These are phyloP conservation scores for Papilio glaucus DNA, from an alignment of 1,140 invertebrate genomes.

Conservation along the genomic window DNA sequence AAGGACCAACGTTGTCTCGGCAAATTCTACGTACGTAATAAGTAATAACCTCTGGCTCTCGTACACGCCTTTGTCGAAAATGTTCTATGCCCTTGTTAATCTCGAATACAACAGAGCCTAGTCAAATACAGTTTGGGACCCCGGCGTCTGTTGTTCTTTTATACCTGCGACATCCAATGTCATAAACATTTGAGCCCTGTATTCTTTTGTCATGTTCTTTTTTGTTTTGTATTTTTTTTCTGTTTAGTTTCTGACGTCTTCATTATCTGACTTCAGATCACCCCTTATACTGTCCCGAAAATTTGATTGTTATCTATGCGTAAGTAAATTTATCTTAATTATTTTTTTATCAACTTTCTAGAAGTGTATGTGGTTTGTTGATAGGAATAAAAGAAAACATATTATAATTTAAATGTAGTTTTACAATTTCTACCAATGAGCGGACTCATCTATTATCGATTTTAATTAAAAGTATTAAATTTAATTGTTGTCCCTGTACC, in stretches of 20 bases:
- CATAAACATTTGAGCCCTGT: slow-evolving; percentile 1
- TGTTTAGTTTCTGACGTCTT: not conserved
- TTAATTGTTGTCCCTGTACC: no score
- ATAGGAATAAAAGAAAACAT: no score
- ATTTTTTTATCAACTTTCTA: not conserved
- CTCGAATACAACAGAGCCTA: slow-evolving; percentile 25
- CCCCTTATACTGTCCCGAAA: not conserved
- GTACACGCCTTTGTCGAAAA: slow-evolving; percentile 21
- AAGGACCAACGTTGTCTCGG: slow-evolving; percentile 17
- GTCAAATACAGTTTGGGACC: slow-evolving; percentile 29
- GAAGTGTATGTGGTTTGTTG: not conserved
- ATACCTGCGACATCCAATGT: slow-evolving; percentile 12
- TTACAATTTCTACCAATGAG: no score
- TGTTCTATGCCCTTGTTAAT: slow-evolving; percentile 23
- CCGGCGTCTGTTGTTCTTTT: not conserved
- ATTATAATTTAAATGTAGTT: no score
- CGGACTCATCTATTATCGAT: no score
- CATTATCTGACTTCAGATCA: not conserved
- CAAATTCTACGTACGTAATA: slow-evolving; percentile 23
- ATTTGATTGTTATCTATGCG: not conserved
- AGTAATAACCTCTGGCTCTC: slow-evolving; percentile 17
- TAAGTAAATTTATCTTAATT: slow-evolving; percentile 4
- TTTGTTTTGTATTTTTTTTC: not conserved
- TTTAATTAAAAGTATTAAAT: no score
- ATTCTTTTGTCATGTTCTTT: not conserved